Evolutionary conservation across 23 tunicate species (phyloP), one percentile per base, ranked within the genome.

Genomic region (Trididemnum clinides): DNA sequence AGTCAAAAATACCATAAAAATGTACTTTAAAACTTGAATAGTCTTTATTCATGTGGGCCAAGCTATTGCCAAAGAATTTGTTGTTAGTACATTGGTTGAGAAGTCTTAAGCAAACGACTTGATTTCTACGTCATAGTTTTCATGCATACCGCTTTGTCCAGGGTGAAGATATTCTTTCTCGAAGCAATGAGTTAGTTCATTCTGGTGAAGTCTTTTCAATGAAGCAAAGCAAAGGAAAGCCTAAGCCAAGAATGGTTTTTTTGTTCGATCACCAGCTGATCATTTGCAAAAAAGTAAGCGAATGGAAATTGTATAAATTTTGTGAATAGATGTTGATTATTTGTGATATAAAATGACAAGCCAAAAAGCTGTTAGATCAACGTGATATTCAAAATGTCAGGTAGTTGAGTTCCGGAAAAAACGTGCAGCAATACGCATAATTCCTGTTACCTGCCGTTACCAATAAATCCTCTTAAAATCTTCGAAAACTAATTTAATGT

Each of bases 181-280:
- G 65, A 44, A 95, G 99, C 86, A 78, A 88, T 22, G 88, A 80
- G 73, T 51, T 91, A 30, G 88, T 96, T 0, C 87, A 87, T 44
- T 96, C 99, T 23, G 93, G 93, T 0, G 99, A 91, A 36, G 50
- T 88, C 20, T 80, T 54, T 64, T 26, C 81, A 18, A n/a, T 71
- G 21, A 51, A 78, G 5, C 66, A 64, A 39, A 28, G 63, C 1
- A 88, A 84, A 64, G 28, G 51, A 1, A 92, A 92, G 51, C 84
- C 92, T 10, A 90, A 96, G 69, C 79, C 39, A 29, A 71, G 99
- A 36, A 84, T 87, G 65, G 93, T 64, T 10, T 96, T 87, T 80
- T 69, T 96, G 22, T 96, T 96, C 50, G 96, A 96, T 33, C 85
- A 84, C 32, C 99, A 96, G 50, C 33, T 96, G 65, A 75, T 96